Base-by-base conservation (phyloP, 1,140 invertebrate genomes). In the Drosophila azteca region DNA sequence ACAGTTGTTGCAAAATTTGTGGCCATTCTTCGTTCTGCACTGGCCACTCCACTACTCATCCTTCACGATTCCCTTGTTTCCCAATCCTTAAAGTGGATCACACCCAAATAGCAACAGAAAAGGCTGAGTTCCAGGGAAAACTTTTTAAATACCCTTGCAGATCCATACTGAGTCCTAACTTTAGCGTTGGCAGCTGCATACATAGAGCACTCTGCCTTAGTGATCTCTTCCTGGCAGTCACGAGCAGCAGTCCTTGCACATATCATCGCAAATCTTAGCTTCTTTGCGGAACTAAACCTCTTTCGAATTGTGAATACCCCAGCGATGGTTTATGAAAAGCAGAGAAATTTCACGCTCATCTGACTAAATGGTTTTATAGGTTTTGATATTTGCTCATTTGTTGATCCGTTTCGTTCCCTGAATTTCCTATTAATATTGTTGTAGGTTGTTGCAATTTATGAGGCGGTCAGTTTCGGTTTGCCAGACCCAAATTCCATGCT, bases 321-420 rank as follows among this genome's bases (percentile, higher is more conserved):
- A 45, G 13, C 0, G 39, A 13, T 4, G 9, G 35, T 7, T 1
- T 31, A 63, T 26, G 51, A 24, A 52, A 52, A 53, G 20, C 57
- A 49, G 48, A 11, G 8, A 63, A 87, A 87, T 81, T 85, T 85
- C 81, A 85, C 82, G 81, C 81, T 85, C 69, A 87, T 85, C 81
- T 85, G 74, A 62, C 82, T 85, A 85, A 85, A 85, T 81, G 82
- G 82, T 87, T 85, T 85, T 85, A 85, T 85, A 64, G 81, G 74
- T 81, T 80, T 67, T 71, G 74, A 87, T 87, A 77, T 87, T 85
- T 83, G 81, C 81, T 84, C 80, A 84, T 84, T 84, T 85, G 80
- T 77, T 75, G 78, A 65, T 59, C 55, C 71, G 71, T 20, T 41
- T 70, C 48, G 74, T 77, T 60, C 63, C 66, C 68, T 76, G 80